A percentile compares a stretch with the other conserved stretches of the same genome.
These are phyloP conservation scores for Sardinella longiceps DNA, from an alignment of 2,797 vertebrate genomes.

Conservation along the genomic window DNA sequence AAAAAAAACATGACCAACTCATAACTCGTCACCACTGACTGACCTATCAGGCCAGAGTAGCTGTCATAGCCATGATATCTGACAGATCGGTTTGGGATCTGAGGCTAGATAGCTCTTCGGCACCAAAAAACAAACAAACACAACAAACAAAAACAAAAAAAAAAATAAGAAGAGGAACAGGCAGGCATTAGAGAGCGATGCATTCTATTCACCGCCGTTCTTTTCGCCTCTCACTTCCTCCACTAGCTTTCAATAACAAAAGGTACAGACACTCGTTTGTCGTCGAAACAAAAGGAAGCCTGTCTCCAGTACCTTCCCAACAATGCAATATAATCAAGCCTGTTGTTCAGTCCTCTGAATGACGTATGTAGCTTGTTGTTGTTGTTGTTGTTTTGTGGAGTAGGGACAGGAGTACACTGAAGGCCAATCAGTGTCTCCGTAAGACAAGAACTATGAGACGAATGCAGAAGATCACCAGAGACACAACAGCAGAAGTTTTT, in stretches of 20 bases:
- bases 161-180: no score
- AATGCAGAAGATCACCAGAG: neutral
- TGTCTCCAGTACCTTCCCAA: neutral
- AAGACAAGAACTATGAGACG: neutral
- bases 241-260: neutral
- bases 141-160: no score
- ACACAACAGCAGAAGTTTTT: conserved; percentile 33
- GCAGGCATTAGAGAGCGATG: neutral
- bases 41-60: no score
- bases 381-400: conserved; percentile 41
- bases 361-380: conserved; percentile 23
- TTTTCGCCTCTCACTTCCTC: neutral
- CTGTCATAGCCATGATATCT: neutral
- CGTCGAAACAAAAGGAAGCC: neutral
- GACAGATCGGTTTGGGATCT: neutral
- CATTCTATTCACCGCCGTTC: neutral
- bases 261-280: neutral
- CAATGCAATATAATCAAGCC: neutral
- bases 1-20: no score
- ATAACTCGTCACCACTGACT: neutral
- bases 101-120: no score
- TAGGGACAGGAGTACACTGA: conserved; percentile 34
- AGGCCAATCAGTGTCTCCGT: neutral
- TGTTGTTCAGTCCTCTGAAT: neutral
- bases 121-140: no score